Evolutionary conservation across 2,113 vertebrate species (phyloP), one percentile per base, ranked within the genome.

Genomic region (Lepisosteus oculatus): DNA sequence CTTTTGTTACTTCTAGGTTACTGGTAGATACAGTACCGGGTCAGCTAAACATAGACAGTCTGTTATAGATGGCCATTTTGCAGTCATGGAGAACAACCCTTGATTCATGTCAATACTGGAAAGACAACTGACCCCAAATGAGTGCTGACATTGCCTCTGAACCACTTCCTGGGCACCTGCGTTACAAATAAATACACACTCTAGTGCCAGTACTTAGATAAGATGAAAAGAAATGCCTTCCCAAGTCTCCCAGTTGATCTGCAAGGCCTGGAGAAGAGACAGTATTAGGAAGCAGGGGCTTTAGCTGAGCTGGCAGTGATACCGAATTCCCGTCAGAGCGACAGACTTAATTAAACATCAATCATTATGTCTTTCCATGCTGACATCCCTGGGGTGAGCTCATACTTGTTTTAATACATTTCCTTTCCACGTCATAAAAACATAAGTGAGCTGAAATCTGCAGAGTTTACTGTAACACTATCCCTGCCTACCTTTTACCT

Each of bases 321-420:
- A 13, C 7, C 7, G 11, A 59, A n/a, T 59, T 51, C 56, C 56
- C n/a, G 13, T 59, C n/a, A 59, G 56, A 59, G 11, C 56, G 4
- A 12, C 56, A 59, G 56, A 59, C 56, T 59, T 59, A 59, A 59
- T 59, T 59, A 59, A 59, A 59, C 56, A 12, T 59, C 56, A 59
- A 59, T 59, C 56, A 59, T 59, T 59, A n/a, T 59, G 56, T 4
- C n/a, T 59, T 59, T 59, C 56, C 11, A 59, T 59, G 7, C 11
- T n/a, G 11, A 6, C n/a, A n/a, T 59, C 56, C 56, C 56, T 59
- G 1, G 56, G 56, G 56, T 59, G 5, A 59, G 56, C 12, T 59
- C 56, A 14, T 13, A n/a, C 56, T 59, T 8, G 56, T 59, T n/a
- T 12, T 12, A 59, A n/a, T 59, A n/a, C 56, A 59, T 59, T 59